A percentile compares a stretch with the other conserved stretches of the same genome.
These are phyloP conservation scores for Leuciscus idus DNA, from an alignment of 2,113 vertebrate genomes.

Conservation along the genomic window DNA sequence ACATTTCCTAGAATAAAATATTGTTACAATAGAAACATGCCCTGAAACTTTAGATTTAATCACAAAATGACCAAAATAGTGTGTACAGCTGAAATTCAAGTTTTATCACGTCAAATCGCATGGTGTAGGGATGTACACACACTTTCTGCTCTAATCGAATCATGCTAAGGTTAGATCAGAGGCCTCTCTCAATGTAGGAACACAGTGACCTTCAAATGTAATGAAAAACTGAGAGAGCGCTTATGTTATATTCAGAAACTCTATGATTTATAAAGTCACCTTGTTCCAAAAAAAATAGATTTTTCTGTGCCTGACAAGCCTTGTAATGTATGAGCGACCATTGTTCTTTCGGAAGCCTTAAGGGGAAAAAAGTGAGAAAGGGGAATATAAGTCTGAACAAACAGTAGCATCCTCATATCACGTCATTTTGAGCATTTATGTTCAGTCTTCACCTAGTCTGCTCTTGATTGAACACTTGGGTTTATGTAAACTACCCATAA, in stretches of 20 bases:
- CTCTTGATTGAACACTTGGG: background rate
- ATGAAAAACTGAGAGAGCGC: slow-evolving; percentile 26
- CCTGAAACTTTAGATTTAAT: background rate
- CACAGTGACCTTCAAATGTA: slow-evolving; percentile 41
- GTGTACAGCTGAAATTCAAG: background rate
- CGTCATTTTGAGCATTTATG: background rate
- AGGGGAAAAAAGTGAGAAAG: too few relatives aligned
- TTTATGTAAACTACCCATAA: background rate
- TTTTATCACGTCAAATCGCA: background rate
- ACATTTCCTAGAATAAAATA: background rate
- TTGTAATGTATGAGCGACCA: slow-evolving; percentile 3
- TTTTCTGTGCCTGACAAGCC: background rate
- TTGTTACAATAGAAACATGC: background rate
- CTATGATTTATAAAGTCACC: slow-evolving; percentile 48
- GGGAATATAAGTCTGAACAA: background rate
- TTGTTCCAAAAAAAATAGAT: background rate
- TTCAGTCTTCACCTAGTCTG: background rate
- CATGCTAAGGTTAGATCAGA: slow-evolving; percentile 4
- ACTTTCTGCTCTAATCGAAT: slow-evolving; percentile 9
- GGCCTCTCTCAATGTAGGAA: slow-evolving; percentile 7
- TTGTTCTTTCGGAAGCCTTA: slow-evolving; percentile 3
- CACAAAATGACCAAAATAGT: background rate
- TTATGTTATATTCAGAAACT: background rate
- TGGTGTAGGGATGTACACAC: background rate
- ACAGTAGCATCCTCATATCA: background rate